A percentile compares a stretch with the other conserved stretches of the same genome.
phyloP scores from a whole-genome alignment of 2,797 vertebrate genomes.

The Neomorphus geoffroyi region DNA sequence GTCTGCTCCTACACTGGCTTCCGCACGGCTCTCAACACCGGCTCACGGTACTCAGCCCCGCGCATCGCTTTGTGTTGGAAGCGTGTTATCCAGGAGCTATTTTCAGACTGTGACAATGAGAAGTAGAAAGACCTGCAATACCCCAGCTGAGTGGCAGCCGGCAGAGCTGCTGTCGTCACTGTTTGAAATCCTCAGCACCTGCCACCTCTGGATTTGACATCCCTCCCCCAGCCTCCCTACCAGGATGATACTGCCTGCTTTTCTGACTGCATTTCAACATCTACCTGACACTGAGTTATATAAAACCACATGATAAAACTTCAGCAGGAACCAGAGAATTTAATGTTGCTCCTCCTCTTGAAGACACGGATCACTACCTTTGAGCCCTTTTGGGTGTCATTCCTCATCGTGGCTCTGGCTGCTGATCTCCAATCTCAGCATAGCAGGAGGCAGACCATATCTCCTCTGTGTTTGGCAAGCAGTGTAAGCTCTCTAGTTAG shows the following conservation, averaged over 20 bases:
- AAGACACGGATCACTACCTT: background rate
- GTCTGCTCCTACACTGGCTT: background rate
- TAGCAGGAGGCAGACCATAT: background rate
- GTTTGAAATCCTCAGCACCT: background rate
- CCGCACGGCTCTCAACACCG: background rate
- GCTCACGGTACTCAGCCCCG: background rate
- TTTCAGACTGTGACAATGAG: slow-evolving; percentile 42
- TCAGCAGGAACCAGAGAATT: background rate
- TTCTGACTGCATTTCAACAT: background rate
- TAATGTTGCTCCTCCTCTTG: background rate
- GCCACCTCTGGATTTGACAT: slow-evolving; percentile 1
- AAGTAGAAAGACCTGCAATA: background rate
- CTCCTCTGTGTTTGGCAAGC: background rate
- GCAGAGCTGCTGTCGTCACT: background rate
- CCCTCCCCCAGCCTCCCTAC: background rate
- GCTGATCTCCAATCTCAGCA: background rate
- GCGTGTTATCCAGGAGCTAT: background rate
- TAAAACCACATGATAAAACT: background rate
- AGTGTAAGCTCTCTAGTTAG: background rate
- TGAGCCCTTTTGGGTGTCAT: background rate
- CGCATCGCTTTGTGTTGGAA: background rate
- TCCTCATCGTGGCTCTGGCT: background rate
- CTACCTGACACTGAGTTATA: background rate
- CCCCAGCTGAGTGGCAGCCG: slow-evolving; percentile 16
- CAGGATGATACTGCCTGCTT: background rate